These are phyloP conservation scores for Deroplatys truncata DNA, from an alignment of 2,888 invertebrate species.

Conservation along the genomic window DNA sequence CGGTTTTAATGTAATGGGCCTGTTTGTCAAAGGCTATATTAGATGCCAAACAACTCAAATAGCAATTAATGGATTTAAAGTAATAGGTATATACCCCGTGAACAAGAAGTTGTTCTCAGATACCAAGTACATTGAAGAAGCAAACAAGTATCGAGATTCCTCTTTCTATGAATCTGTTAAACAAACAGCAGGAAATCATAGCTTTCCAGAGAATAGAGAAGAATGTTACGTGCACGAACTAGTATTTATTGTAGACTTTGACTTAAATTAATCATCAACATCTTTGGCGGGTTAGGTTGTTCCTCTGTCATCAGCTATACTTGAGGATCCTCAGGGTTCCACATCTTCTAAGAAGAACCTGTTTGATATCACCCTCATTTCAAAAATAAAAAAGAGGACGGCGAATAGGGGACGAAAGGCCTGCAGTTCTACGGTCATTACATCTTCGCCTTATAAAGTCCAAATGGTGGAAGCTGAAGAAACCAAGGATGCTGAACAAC, in stretches of 20 bases:
- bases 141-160: background rate
- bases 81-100: background rate
- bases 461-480: slow-evolving; percentile 12
- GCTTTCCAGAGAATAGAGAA: background rate
- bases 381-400: background rate
- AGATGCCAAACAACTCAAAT: no score
- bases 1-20: no score
- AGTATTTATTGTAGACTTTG: background rate
- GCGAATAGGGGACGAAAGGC: slow-evolving; percentile 17
- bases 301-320: background rate
- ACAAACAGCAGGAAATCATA: background rate
- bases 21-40: no score
- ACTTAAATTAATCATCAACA: background rate
- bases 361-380: background rate
- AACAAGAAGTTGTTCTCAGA: background rate
- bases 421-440: slow-evolving; percentile 7
- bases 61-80: background rate
- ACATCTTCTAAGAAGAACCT: slow-evolving; percentile 7
- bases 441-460: slow-evolving; percentile 15
- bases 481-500: slow-evolving; percentile 19
- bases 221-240: background rate
- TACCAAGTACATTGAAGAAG: background rate
- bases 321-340: background rate
- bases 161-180: background rate
- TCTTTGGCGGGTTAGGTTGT: background rate